Evolutionary conservation across 2,797 vertebrate species (phyloP).

Genomic region (Labeo calbasu): DNA sequence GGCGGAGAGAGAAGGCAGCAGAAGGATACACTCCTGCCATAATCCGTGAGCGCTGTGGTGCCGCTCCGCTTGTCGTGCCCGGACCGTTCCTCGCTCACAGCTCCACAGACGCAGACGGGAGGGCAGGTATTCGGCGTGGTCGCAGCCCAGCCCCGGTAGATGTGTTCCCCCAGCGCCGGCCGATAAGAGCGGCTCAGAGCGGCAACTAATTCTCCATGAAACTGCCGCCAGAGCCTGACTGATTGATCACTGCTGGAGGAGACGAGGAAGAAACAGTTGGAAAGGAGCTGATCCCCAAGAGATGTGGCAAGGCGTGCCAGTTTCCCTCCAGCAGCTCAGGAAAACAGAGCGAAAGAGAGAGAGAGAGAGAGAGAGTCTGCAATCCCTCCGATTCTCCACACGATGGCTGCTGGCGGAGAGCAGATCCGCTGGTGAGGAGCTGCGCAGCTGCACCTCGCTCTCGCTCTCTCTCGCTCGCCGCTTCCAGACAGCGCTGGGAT

Average conservation of each 20-base stretch:
- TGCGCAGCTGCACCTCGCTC: slow-evolving; percentile 1
- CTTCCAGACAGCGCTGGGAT: slow-evolving; percentile 83
- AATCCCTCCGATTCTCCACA: slow-evolving; percentile 42
- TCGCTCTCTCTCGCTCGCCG: slow-evolving; percentile 62
- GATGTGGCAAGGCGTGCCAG: slow-evolving; percentile 41
- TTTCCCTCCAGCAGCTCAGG: slow-evolving; percentile 22
- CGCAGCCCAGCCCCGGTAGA: slow-evolving; percentile 69
- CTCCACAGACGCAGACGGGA: not conserved
- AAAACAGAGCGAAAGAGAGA: slow-evolving; percentile 7
- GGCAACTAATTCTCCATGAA: slow-evolving; percentile 79
- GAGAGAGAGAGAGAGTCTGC: slow-evolving; percentile 7
- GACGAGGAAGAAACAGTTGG: slow-evolving; percentile 43
- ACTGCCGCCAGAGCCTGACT: slow-evolving; percentile 66
- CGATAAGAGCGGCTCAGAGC: slow-evolving; percentile 74
- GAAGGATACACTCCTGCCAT: slow-evolving; percentile 43
- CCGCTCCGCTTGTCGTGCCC: not conserved
- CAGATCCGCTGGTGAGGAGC: not conserved
- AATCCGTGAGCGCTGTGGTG: not conserved
- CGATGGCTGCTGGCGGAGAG: slow-evolving; percentile 32
- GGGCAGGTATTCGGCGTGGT: slow-evolving; percentile 33
- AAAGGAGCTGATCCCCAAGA: slow-evolving; percentile 17
- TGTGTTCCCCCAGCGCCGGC: slow-evolving; percentile 71
- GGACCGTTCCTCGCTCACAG: not conserved
- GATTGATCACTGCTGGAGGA: slow-evolving; percentile 68
- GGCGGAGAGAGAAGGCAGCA: slow-evolving; percentile 70